Conservation (phyloP, 2,113 vertebrate genomes). For the Tauraco erythrolophus region DNA sequence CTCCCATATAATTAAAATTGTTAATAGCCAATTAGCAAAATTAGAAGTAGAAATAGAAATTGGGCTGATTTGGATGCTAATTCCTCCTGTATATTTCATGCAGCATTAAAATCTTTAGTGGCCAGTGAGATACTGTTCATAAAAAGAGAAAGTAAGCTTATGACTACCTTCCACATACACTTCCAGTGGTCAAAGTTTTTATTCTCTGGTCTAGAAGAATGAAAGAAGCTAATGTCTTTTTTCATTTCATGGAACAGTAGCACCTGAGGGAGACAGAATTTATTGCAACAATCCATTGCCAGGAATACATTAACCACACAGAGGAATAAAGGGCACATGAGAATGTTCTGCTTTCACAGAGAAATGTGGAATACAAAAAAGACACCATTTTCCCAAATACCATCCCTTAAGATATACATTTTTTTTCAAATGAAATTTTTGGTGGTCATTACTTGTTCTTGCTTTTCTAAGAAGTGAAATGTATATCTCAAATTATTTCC, state of each 20-base stretch:
- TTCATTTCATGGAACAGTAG: background rate
- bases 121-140: background rate
- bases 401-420: background rate
- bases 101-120: background rate
- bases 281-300: background rate
- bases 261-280: background rate
- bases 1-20: background rate
- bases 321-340: background rate
- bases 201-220: background rate
- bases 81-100: background rate
- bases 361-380: background rate
- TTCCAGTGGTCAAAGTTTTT: background rate
- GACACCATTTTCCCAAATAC: background rate
- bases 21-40: background rate
- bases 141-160: background rate
- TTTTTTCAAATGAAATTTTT: background rate
- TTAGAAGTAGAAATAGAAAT: background rate
- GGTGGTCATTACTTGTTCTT: background rate
- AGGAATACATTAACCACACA: background rate
- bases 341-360: background rate
- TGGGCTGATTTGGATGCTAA: background rate
- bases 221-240: background rate
- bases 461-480: background rate
- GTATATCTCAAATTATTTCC: background rate
- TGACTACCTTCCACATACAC: background rate